Conservation (phyloP, 2,888 invertebrate genomes). For the Lathronympha strigana region DNA sequence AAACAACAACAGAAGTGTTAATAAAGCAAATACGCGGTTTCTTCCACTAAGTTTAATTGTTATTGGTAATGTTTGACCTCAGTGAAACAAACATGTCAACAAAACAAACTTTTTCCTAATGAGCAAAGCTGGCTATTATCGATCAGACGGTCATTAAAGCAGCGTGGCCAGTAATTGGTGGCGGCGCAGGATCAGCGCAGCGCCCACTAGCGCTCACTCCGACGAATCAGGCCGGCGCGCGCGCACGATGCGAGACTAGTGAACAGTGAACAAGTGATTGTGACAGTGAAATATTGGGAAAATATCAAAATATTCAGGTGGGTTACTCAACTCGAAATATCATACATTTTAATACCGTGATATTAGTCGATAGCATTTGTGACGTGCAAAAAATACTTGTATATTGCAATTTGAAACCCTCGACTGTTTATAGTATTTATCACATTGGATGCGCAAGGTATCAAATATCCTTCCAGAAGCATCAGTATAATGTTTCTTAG, state of each 20-base stretch:
- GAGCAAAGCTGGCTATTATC: slow-evolving; percentile 33
- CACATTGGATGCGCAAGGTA: slow-evolving; percentile 18
- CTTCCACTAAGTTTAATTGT: neutral
- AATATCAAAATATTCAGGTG: slow-evolving; percentile 59
- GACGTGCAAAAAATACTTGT: slow-evolving; percentile 21
- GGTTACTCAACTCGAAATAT: slow-evolving; percentile 48
- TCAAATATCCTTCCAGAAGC: slow-evolving; percentile 32
- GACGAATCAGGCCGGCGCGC: slow-evolving; percentile 66
- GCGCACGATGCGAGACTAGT: slow-evolving; percentile 53
- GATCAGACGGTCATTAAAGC: slow-evolving; percentile 39
- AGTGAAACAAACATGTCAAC: slow-evolving; percentile 29
- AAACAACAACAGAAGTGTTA: neutral
- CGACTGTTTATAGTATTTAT: slow-evolving; percentile 20
- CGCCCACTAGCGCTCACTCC: slow-evolving; percentile 64
- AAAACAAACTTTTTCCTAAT: slow-evolving; percentile 35
- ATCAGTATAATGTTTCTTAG: slow-evolving; percentile 2
- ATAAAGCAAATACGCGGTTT: neutral
- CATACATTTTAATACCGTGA: neutral
- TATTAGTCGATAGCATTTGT: neutral
- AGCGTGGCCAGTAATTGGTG: slow-evolving; percentile 49
- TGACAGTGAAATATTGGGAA: slow-evolving; percentile 48
- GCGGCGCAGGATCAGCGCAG: slow-evolving; percentile 43
- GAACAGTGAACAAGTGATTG: slow-evolving; percentile 63
- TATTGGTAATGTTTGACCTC: slow-evolving; percentile 3
- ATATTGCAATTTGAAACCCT: slow-evolving; percentile 47